Percentiles rank a stretch among this genome's conserved stretches.
Conservation (phyloP, 2,888 invertebrate species). For the Stomorhina lunata region DNA sequence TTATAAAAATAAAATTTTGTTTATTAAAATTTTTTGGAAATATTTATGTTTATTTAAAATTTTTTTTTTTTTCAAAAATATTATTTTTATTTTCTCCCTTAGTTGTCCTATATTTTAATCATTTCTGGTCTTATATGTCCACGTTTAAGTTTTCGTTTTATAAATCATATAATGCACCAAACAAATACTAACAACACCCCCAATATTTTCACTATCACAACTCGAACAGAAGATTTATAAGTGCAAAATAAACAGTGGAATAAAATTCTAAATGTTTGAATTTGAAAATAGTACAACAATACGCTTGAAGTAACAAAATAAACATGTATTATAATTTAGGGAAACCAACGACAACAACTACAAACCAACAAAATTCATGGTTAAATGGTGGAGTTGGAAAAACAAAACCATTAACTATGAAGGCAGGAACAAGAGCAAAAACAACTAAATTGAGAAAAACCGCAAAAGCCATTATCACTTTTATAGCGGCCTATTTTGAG, state of each 20-base stretch:
- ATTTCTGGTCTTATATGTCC: constrained; percentile 68
- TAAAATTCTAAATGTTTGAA: neutral
- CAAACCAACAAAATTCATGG: constrained; percentile 20
- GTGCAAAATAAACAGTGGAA: neutral
- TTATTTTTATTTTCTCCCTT: neutral
- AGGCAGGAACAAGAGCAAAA: constrained; percentile 42
- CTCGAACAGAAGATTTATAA: constrained; percentile 49
- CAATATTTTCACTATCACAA: constrained; percentile 44
- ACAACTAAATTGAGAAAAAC: constrained; percentile 53
- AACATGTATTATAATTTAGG: constrained; percentile 44
- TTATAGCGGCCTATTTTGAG: constrained; percentile 71
- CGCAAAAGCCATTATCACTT: constrained; percentile 56
- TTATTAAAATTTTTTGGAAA: no score
- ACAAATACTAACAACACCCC: constrained; percentile 28
- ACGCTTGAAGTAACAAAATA: constrained; percentile 26
- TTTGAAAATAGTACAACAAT: neutral
- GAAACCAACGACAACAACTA: constrained; percentile 12
- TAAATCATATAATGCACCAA: constrained; percentile 67
- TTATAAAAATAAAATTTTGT: no score
- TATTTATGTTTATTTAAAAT: neutral
- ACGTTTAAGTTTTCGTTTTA: constrained; percentile 57
- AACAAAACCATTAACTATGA: constrained; percentile 60
- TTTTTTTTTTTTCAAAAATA: neutral
- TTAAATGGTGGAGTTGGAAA: constrained; percentile 25
- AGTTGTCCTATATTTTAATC: constrained; percentile 45